Conservation (phyloP, 1,140 invertebrate genomes). For the Scaptomyza montana region DNA sequence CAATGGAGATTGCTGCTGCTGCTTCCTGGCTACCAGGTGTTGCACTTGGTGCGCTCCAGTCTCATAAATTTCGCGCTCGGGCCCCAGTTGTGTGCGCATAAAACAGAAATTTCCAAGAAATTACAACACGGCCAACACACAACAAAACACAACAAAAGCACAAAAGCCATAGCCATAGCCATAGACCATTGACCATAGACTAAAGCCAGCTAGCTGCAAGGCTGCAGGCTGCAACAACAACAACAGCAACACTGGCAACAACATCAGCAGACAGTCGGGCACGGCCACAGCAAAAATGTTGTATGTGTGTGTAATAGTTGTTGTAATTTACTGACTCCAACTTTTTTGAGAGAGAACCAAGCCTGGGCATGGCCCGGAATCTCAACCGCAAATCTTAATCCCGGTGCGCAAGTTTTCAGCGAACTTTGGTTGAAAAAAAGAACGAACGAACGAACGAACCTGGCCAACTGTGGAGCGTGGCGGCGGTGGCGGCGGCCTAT, state of each 20-base stretch:
- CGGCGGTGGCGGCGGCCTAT: slow-evolving; percentile 73
- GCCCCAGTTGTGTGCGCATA: slow-evolving; percentile 69
- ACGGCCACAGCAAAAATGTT: slow-evolving; percentile 11
- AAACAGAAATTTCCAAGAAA: slow-evolving; percentile 78
- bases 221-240: slow-evolving; percentile 17
- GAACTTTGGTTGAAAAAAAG: slow-evolving; percentile 40
- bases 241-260: neutral
- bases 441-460: neutral
- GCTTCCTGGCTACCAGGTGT: slow-evolving; percentile 73
- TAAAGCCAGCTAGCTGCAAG: neutral
- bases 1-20: slow-evolving; percentile 5
- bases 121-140: slow-evolving; percentile 66
- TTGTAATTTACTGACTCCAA: slow-evolving; percentile 77
- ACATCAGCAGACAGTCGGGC: slow-evolving; percentile 42
- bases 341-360: slow-evolving; percentile 6
- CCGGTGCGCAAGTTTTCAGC: slow-evolving; percentile 82
- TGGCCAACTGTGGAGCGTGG: slow-evolving; percentile 40
- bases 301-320: slow-evolving; percentile 70
- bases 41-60: slow-evolving; percentile 64
- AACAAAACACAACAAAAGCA: slow-evolving; percentile 54
- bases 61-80: slow-evolving; percentile 74
- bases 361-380: slow-evolving; percentile 59
- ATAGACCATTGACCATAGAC: slow-evolving; percentile 18
- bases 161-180: slow-evolving; percentile 29
- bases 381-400: slow-evolving; percentile 81